Conservation (phyloP, 2,888 invertebrate genomes). For the Acanthopleura granulata region DNA sequence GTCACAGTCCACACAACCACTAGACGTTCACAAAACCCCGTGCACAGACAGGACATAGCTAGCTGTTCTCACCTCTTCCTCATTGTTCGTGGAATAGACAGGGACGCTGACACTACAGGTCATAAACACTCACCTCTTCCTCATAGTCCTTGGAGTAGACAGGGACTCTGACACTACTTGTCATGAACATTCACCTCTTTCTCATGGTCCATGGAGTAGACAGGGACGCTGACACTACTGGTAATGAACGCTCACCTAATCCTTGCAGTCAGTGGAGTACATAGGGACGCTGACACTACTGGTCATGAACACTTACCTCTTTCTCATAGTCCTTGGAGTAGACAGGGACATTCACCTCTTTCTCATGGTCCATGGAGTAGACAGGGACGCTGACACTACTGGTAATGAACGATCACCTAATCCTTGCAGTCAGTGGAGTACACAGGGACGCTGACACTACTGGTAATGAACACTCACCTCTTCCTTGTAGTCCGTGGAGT, state of each 20-base stretch:
- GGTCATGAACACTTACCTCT: conserved; percentile 36
- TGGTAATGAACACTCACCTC: too few species aligned
- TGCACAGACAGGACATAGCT: too few species aligned
- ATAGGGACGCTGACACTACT: conserved; percentile 40
- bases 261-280: not conserved
- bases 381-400: conserved; percentile 59
- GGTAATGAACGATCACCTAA: conserved; percentile 48
- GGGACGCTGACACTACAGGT: too few species aligned
- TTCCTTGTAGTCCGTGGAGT: conserved; percentile 6
- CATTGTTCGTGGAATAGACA: not conserved
- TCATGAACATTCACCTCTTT: conserved; percentile 52
- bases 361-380: conserved; percentile 56
- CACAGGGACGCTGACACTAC: too few species aligned
- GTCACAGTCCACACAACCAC: too few species aligned
- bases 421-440: conserved; percentile 56
- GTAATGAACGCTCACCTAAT: too few species aligned
- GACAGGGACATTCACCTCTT: conserved; percentile 50
- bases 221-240: too few species aligned
- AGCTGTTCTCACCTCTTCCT: too few species aligned
- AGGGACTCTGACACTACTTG: conserved; percentile 48
- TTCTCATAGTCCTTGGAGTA: conserved; percentile 56
- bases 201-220: conserved; percentile 55
- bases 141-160: conserved; percentile 56
- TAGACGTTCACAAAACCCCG: too few species aligned
- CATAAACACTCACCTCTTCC: too few species aligned